These are phyloP conservation scores for Mugil cephalus DNA, from an alignment of 2,113 vertebrate genomes.

Conservation along the genomic window DNA sequence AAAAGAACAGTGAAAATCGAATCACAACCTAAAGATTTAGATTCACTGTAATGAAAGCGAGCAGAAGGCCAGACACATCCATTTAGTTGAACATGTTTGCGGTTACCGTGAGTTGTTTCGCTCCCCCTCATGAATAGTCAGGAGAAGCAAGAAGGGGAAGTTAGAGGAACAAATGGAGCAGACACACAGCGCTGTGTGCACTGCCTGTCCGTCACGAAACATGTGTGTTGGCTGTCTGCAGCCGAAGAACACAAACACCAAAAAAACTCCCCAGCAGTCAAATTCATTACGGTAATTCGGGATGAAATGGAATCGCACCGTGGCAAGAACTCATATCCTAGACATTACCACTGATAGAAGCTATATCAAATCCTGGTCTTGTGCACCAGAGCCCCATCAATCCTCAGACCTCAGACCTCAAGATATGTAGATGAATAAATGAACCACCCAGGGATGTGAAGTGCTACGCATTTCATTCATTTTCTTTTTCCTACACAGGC, in stretches of 20 bases:
- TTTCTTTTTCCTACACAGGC: neutral
- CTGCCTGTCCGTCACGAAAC: neutral
- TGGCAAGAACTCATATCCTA: neutral
- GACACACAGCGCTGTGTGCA: neutral
- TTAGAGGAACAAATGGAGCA: neutral
- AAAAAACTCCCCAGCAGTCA: neutral
- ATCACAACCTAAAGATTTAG: neutral
- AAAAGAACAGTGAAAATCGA: no score
- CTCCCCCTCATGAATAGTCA: neutral
- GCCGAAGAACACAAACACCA: neutral
- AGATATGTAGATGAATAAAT: constrained; percentile 11
- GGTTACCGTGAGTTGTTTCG: neutral
- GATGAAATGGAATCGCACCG: neutral
- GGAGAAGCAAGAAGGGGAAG: no score
- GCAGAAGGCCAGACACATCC: no score
- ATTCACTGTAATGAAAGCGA: neutral
- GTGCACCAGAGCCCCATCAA: neutral
- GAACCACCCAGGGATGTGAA: neutral
- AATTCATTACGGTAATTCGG: neutral
- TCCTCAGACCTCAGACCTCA: constrained; percentile 4
- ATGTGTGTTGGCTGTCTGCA: neutral
- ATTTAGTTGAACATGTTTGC: neutral
- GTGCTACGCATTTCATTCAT: constrained; percentile 1
- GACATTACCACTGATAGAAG: constrained; percentile 4
- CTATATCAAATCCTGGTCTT: neutral